Percentiles rank a stretch among this genome's conserved stretches.
Conservation (phyloP, 1,140 invertebrate genomes). For the Pentalonia nigronervosa region DNA sequence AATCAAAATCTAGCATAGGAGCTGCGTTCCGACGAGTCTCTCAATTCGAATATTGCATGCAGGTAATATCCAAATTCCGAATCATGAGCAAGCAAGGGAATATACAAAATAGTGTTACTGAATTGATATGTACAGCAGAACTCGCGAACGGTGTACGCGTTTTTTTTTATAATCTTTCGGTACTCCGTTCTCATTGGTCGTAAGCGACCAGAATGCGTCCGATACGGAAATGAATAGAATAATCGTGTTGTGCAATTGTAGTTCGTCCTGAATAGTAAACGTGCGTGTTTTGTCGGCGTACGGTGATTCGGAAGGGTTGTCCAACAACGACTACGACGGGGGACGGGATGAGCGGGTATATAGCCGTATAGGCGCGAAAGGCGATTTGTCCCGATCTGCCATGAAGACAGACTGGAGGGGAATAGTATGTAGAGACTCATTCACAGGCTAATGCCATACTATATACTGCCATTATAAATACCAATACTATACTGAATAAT, state of each 20-base stretch:
- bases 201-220: neutral
- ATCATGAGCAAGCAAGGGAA: neutral
- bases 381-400: neutral
- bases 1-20: no score
- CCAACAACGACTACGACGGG: neutral
- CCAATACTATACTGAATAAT: neutral
- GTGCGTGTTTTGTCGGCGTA: neutral
- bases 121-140: neutral
- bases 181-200: neutral
- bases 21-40: no score
- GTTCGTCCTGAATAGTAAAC: neutral
- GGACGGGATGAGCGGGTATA: neutral
- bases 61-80: no score
- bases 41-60: no score
- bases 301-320: neutral
- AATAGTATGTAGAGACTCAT: neutral
- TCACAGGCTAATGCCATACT: constrained; percentile 13
- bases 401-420: no score
- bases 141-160: neutral
- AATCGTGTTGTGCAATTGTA: neutral
- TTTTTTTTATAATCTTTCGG: neutral
- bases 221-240: neutral
- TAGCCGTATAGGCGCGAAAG: neutral
- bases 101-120: neutral
- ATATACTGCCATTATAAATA: neutral